These are phyloP conservation scores for Chromobotia macracanthus DNA, from an alignment of 2,797 vertebrate species.

Conservation along the genomic window DNA sequence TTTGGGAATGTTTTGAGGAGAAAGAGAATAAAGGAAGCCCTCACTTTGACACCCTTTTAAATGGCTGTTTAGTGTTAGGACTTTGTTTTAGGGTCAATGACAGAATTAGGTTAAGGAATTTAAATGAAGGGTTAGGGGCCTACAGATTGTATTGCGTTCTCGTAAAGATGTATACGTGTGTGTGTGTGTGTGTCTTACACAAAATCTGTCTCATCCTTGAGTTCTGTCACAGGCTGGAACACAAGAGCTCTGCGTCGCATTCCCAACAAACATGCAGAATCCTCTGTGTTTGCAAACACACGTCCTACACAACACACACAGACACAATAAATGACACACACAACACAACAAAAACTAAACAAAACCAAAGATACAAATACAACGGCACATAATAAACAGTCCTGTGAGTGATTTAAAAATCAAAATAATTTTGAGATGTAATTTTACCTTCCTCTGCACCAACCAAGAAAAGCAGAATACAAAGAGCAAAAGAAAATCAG, in stretches of 20 bases:
- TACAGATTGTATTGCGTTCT: too few relatives aligned
- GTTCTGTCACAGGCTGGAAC: conserved; percentile 83
- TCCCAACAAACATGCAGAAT: conserved; percentile 88
- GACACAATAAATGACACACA: background rate
- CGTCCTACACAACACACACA: conserved; percentile 70
- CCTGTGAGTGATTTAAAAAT: too few relatives aligned
- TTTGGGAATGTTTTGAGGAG: too few relatives aligned
- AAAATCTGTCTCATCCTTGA: conserved; percentile 84
- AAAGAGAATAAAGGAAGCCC: too few relatives aligned
- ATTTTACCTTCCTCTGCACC: background rate
- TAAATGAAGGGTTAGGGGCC: too few relatives aligned
- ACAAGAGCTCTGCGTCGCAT: conserved; percentile 86
- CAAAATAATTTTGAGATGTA: too few relatives aligned
- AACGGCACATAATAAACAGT: too few relatives aligned
- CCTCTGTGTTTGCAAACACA: conserved; percentile 87
- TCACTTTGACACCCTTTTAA: too few relatives aligned
- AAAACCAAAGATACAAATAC: background rate
- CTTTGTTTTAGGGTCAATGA: too few relatives aligned
- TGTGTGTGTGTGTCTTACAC: conserved; percentile 75
- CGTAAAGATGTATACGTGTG: too few relatives aligned
- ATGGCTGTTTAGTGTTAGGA: too few relatives aligned
- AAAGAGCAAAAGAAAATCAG: background rate
- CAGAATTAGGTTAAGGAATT: too few relatives aligned
- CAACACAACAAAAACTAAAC: background rate
- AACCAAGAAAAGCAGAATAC: background rate